These are phyloP conservation scores for Ranitomeya variabilis DNA, from an alignment of 2,113 vertebrate genomes.

Conservation along the genomic window DNA sequence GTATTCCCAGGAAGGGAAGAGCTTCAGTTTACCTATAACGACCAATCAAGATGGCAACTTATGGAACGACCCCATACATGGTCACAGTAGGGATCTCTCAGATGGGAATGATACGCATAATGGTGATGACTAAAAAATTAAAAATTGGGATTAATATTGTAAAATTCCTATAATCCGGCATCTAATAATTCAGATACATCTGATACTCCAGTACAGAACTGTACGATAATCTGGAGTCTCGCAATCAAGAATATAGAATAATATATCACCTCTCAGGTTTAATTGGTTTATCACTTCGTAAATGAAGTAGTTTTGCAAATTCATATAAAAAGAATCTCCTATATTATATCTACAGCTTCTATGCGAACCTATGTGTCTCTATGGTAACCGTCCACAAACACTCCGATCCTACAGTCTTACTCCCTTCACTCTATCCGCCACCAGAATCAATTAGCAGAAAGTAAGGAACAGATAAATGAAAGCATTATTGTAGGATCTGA, in stretches of 20 bases:
- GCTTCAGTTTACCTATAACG: not conserved
- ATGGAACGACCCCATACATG: not conserved
- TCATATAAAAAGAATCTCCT: too few species aligned
- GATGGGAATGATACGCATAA: not conserved
- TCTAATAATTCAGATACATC: not conserved
- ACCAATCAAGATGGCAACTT: not conserved
- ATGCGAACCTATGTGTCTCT: not conserved
- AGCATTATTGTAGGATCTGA: not conserved
- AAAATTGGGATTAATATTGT: not conserved
- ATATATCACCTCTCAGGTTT: too few species aligned
- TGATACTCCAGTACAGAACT: not conserved
- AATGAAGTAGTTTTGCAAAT: too few species aligned
- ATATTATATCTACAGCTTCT: not conserved
- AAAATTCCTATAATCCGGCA: not conserved
- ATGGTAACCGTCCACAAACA: not conserved
- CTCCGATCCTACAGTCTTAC: not conserved
- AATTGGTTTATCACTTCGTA: too few species aligned
- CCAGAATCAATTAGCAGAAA: not conserved
- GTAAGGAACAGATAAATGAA: too few species aligned
- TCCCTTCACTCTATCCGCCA: not conserved
- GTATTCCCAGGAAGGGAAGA: constrained; percentile 1
- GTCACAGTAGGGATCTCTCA: not conserved
- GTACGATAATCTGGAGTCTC: too few species aligned
- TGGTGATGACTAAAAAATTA: not conserved
- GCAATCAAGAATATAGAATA: not conserved